Percentiles rank a stretch among this genome's conserved stretches.
Evolutionary conservation across 2,797 vertebrate species (phyloP).

Genomic region (Falco berigora): DNA sequence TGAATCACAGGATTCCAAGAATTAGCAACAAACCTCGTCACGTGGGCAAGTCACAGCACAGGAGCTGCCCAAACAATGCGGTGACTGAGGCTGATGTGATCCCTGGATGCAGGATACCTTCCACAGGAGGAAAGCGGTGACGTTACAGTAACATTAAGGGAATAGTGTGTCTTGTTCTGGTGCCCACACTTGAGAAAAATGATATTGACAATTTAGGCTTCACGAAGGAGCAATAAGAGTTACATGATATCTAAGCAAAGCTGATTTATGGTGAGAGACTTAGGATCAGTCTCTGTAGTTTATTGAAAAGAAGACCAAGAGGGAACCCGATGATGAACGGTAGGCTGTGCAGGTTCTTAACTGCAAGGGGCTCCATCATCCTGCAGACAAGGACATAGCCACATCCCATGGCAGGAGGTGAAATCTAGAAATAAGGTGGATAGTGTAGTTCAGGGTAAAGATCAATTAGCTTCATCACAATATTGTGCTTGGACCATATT

Average conservation of each 20-base stretch:
- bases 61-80: neutral
- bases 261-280: neutral
- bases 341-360: neutral
- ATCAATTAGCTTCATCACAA: neutral
- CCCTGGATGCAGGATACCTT: neutral
- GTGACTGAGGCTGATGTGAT: slow-evolving; percentile 12
- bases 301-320: neutral
- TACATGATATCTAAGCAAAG: neutral
- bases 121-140: neutral
- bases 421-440: neutral
- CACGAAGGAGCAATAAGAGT: neutral
- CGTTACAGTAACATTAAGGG: neutral
- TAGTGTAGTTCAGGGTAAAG: neutral
- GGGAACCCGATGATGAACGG: neutral
- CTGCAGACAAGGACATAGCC: neutral
- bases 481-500: neutral
- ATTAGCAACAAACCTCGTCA: neutral
- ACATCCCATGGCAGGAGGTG: neutral
- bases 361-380: neutral
- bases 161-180: neutral
- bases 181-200: neutral
- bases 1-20: slow-evolving; percentile 37
- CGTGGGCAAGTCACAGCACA: neutral
- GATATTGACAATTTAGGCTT: neutral
- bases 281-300: neutral